Base-by-base conservation (phyloP, 1,140 invertebrate genomes). In the Drosophila pachea region DNA sequence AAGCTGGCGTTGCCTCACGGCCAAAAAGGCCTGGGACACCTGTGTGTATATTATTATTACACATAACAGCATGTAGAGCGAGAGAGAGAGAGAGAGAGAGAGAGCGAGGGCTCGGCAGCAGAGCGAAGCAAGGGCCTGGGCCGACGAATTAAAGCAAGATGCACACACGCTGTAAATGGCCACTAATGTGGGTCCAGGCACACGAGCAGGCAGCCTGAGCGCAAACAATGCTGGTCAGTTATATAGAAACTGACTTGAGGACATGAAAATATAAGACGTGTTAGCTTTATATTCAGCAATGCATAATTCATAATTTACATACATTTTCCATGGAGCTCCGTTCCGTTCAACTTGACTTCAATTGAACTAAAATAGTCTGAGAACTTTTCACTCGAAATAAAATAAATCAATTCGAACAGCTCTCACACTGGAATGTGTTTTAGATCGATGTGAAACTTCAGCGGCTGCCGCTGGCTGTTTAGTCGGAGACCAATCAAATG, bases 1-100 rank as follows among this genome's bases (percentile, higher is more conserved):
- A 84, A 83, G 69, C 71, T 72, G 77, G 64, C 47, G 62, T 50
- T 78, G 78, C 65, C 74, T 74, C 61, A 65, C 38, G 67, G 77
- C 64, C 67, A 60, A 73, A 82, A 74, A 43, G 40, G 75, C 64
- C 72, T 64, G 81, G 76, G 73, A 84, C 79, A 84, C 79, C 79
- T 84, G 79, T 84, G 79, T 84, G 79, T 84, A 84, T 84, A 78
- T 84, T 84, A 84, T 84, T 84, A 84, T 84, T 84, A 84, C 79
- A 84, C 79, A 82, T 82, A 63, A 43, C 55, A 38, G 22, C 65
- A 62, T 56, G 58, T 22, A 22, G 56, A 47, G 43, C 16, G 11
- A 40, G 52, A 22, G 52, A 5, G 35, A 14, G 5, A 11, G 11
- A 7, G 7, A 54, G 49, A 38, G 31, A 58, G 29, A 32, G 38